A percentile compares a stretch with the other conserved stretches of the same genome.
Evolutionary conservation across 2,113 vertebrate species (phyloP).

Genomic region (Raja brachyura): DNA sequence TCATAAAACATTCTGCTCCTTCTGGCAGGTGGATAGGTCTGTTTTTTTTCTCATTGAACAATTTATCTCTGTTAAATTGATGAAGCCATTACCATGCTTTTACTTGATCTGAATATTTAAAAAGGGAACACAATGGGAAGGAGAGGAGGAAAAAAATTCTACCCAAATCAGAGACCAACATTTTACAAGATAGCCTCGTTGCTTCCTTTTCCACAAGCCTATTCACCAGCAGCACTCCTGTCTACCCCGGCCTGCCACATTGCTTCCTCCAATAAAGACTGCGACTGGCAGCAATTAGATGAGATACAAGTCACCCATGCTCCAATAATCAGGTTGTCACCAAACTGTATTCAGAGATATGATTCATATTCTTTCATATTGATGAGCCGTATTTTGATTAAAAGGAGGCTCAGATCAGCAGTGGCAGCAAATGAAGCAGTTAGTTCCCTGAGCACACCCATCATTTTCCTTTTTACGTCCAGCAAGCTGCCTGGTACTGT

Average conservation of each 20-base stretch:
- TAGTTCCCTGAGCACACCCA: background rate
- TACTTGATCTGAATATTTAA: constrained; percentile 76
- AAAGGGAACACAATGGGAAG: constrained; percentile 62
- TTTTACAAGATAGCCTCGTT: background rate
- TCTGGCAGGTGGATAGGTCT: constrained; percentile 64
- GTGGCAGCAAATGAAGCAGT: background rate
- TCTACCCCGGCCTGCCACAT: background rate
- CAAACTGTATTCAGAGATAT: background rate
- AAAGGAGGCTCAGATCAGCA: background rate
- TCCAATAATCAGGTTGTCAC: background rate
- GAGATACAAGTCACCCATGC: background rate
- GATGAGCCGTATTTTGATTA: background rate
- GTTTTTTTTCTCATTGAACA: constrained; percentile 67
- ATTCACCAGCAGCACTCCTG: background rate
- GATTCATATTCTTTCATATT: background rate
- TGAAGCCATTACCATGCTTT: constrained; percentile 79
- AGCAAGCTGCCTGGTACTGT: background rate
- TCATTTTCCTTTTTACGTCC: background rate
- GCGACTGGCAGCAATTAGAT: background rate
- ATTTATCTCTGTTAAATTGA: constrained; percentile 82
- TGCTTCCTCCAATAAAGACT: background rate
- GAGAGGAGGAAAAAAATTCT: constrained; percentile 63
- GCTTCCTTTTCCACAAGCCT: background rate
- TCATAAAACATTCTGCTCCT: constrained; percentile 70
- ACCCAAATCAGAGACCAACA: constrained; percentile 53